These are phyloP conservation scores for Leptobrachium leishanense DNA, from an alignment of 2,113 vertebrate genomes.

Conservation along the genomic window DNA sequence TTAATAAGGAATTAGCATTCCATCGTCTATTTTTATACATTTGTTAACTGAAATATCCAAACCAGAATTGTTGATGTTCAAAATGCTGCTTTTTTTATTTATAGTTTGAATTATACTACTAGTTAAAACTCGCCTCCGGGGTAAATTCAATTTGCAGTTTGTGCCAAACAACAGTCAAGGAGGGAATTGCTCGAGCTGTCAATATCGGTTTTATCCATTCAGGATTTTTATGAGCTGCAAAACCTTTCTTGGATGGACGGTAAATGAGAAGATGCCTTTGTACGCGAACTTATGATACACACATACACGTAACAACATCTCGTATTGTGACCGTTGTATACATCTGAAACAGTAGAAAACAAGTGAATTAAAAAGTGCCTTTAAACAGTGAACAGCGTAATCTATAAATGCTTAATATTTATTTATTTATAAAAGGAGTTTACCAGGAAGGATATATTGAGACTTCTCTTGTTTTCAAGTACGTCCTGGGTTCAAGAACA, in stretches of 20 bases:
- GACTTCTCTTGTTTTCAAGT: too few relatives aligned
- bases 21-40: constrained; percentile 1
- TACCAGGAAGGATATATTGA: too few relatives aligned
- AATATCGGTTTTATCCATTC: constrained; percentile 19
- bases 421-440: too few relatives aligned
- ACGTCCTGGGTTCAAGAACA: too few relatives aligned
- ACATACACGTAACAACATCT: background rate
- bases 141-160: constrained; percentile 28
- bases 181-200: constrained; percentile 23
- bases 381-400: too few relatives aligned
- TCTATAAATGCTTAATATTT: too few relatives aligned
- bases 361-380: too few relatives aligned
- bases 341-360: too few relatives aligned
- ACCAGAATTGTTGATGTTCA: background rate
- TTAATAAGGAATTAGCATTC: background rate
- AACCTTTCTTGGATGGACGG: background rate
- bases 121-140: constrained; percentile 12
- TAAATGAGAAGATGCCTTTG: constrained; percentile 7
- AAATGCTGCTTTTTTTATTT: background rate
- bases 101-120: background rate
- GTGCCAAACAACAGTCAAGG: constrained; percentile 18
- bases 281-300: background rate
- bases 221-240: background rate
- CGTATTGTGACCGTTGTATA: too few relatives aligned
- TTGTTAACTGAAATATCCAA: background rate